phyloP scores from a whole-genome alignment of 2,113 vertebrate species.

The Phrynosoma blainvillii region DNA sequence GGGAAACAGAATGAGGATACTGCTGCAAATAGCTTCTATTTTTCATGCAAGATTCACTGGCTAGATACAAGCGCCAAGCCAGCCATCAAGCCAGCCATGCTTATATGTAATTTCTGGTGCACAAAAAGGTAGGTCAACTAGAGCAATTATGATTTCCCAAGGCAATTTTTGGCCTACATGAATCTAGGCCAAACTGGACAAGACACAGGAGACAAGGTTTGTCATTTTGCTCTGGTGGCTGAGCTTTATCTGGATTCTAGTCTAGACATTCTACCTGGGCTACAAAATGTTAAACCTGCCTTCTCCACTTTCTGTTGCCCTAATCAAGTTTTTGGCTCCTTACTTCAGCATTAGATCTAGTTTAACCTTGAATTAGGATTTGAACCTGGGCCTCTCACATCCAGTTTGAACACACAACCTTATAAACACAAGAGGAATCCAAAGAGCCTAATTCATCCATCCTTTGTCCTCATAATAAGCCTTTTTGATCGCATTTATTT shows the following conservation, averaged over 20 bases:
- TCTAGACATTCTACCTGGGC: too few species aligned
- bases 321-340: too few species aligned
- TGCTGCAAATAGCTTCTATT: background rate
- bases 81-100: background rate
- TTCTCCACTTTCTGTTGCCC: too few species aligned
- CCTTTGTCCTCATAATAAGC: background rate
- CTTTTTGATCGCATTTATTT: conserved; percentile 14
- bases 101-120: too few species aligned
- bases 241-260: too few species aligned
- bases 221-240: too few species aligned
- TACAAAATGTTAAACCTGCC: too few species aligned
- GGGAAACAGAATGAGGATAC: background rate
- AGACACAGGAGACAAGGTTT: background rate
- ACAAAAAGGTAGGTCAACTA: background rate
- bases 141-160: background rate
- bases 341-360: too few species aligned
- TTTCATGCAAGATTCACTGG: background rate
- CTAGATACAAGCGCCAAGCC: background rate
- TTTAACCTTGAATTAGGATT: background rate
- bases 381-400: background rate
- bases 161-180: too few species aligned
- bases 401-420: background rate
- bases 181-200: too few species aligned
- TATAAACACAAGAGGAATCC: too few species aligned
- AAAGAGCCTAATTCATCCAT: background rate